These are phyloP conservation scores for Cataglyphis cursor DNA, from an alignment of 2,888 invertebrate species.

Conservation along the genomic window DNA sequence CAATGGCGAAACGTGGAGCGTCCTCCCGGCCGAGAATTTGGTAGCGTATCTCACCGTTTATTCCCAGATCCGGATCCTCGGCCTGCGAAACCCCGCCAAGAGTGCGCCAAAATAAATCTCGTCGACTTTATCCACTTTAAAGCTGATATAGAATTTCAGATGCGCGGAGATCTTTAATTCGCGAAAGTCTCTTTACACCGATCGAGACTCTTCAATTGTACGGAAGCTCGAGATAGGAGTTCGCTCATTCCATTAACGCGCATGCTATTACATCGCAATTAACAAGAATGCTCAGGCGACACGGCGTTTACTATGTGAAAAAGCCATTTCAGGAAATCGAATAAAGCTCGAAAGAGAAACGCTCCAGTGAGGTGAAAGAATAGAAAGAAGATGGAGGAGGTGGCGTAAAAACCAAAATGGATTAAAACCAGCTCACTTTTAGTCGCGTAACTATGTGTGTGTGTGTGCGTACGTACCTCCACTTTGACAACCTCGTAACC, in stretches of 20 bases:
- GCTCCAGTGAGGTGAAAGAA: not conserved
- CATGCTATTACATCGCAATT: not conserved
- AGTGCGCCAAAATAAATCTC: conserved; percentile 21
- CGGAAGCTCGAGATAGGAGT: not conserved
- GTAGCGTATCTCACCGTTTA: conserved; percentile 93
- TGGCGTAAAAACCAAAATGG: conserved; percentile 58
- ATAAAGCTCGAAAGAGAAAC: conserved; percentile 22
- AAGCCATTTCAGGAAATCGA: conserved; percentile 20
- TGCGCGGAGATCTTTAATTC: not conserved
- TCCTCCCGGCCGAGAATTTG: conserved; percentile 92
- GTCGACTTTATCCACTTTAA: conserved; percentile 29
- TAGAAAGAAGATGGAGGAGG: conserved; percentile 20
- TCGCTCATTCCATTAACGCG: not conserved
- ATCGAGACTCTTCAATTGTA: not conserved
- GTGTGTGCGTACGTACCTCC: conserved; percentile 87
- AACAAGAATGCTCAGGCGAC: not conserved
- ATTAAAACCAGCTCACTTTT: conserved; percentile 61
- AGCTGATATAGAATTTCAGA: conserved; percentile 13
- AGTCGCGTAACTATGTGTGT: not conserved
- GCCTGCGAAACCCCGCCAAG: conserved; percentile 88
- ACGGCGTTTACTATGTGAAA: not conserved
- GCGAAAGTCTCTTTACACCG: not conserved
- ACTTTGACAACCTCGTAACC: conserved; percentile 93
- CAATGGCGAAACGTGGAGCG: conserved; percentile 92
- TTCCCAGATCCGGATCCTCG: conserved; percentile 91